Conservation (phyloP, 1,140 invertebrate genomes). For the Gryllus bimaculatus region DNA sequence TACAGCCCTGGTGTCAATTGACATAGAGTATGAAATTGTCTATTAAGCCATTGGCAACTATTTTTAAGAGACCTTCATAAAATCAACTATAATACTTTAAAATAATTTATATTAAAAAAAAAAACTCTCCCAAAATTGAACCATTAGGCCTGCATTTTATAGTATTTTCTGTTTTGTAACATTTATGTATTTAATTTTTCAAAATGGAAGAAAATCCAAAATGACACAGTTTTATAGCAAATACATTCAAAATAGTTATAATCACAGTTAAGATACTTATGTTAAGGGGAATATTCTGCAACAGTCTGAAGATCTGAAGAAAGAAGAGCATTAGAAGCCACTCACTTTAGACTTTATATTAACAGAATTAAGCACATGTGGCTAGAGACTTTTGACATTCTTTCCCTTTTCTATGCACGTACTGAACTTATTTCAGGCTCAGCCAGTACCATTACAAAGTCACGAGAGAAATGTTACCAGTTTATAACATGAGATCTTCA, state of each 20-base stretch:
- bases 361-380: constrained; percentile 18
- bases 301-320: constrained; percentile 14
- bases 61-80: constrained; percentile 18
- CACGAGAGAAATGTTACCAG: neutral
- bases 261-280: constrained; percentile 20
- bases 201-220: constrained; percentile 16
- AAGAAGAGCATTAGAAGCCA: constrained; percentile 17
- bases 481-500: constrained; percentile 8
- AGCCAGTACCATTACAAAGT: neutral
- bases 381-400: constrained; percentile 2
- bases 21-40: constrained; percentile 21
- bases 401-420: neutral
- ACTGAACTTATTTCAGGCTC: neutral
- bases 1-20: constrained; percentile 21
- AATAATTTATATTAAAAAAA: constrained; percentile 19
- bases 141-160: constrained; percentile 20
- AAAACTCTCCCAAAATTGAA: constrained; percentile 17
- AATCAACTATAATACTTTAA: constrained; percentile 12
- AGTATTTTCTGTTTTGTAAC: constrained; percentile 17
- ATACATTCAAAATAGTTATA: constrained; percentile 20
- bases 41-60: constrained; percentile 19
- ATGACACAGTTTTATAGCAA: constrained; percentile 19
- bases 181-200: constrained; percentile 17
- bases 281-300: constrained; percentile 17
- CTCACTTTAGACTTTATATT: constrained; percentile 15